phyloP scores from a whole-genome alignment of 2,888 invertebrate species.

The Amiota minor region DNA sequence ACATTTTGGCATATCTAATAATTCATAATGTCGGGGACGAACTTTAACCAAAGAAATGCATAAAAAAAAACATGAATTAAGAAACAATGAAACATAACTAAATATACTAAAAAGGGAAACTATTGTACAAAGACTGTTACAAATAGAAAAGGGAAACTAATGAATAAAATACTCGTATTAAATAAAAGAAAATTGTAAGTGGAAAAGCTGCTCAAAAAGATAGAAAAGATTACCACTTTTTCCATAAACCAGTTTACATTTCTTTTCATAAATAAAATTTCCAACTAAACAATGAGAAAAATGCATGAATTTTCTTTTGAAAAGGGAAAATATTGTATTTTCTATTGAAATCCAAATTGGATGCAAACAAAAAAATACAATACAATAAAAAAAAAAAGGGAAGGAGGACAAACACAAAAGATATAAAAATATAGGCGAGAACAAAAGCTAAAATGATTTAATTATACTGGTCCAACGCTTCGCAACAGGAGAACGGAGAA shows the following conservation, averaged over 20 bases:
- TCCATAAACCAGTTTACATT: too few relatives aligned
- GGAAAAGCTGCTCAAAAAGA: neutral
- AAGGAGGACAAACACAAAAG: constrained; percentile 9
- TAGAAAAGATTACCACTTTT: too few relatives aligned
- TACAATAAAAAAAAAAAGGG: constrained; percentile 47
- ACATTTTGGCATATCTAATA: neutral
- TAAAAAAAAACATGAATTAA: too few relatives aligned
- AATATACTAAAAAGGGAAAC: too few relatives aligned
- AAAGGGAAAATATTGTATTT: constrained; percentile 25
- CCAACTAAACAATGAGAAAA: neutral
- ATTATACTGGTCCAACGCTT: constrained; percentile 43
- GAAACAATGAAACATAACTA: too few relatives aligned
- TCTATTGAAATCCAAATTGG: constrained; percentile 15
- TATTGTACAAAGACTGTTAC: too few relatives aligned
- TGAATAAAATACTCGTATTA: neutral
- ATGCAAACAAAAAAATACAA: constrained; percentile 49
- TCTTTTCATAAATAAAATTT: neutral
- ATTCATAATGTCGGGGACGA: neutral
- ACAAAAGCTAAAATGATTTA: constrained; percentile 48
- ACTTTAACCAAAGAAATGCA: too few relatives aligned
- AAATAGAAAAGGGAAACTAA: neutral
- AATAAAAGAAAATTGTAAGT: neutral
- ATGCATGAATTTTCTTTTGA: constrained; percentile 36
- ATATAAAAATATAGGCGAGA: constrained; percentile 54
- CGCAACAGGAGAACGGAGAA: neutral